These are phyloP conservation scores for Argyresthia albistria DNA, from an alignment of 2,888 invertebrate species.

Conservation along the genomic window DNA sequence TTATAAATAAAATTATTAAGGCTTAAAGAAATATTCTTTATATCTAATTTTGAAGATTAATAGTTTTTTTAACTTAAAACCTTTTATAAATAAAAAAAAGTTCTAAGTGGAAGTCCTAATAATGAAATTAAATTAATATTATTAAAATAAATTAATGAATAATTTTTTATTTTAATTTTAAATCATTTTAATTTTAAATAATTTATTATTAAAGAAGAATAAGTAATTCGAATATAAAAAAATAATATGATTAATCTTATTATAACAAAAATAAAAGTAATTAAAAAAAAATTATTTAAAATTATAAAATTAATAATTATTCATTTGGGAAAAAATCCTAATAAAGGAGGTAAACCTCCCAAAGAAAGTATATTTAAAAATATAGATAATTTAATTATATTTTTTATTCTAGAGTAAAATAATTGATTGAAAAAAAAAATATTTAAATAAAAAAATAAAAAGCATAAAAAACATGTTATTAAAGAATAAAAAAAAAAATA, in stretches of 20 bases:
- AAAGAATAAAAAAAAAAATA: constrained; percentile 59
- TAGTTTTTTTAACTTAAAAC: constrained; percentile 75
- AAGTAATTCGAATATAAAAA: constrained; percentile 69
- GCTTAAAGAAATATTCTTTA: constrained; percentile 70
- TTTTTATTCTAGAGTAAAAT: constrained; percentile 46
- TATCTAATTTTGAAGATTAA: constrained; percentile 76
- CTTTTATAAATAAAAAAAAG: constrained; percentile 52
- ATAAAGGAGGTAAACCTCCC: constrained; percentile 72
- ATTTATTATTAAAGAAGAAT: constrained; percentile 57
- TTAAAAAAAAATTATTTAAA: constrained; percentile 41
- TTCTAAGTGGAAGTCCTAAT: constrained; percentile 39
- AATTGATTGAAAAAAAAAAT: constrained; percentile 65
- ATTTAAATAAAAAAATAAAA: constrained; percentile 58
- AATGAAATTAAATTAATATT: constrained; percentile 34
- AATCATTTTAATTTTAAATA: constrained; percentile 60
- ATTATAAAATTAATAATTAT: constrained; percentile 67
- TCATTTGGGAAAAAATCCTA: constrained; percentile 77
- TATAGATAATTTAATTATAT: constrained; percentile 58
- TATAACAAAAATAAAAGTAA: constrained; percentile 59
- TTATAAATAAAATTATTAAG: constrained; percentile 51
- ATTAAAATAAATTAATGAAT: constrained; percentile 25
- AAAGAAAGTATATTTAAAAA: constrained; percentile 69
- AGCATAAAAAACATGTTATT: constrained; percentile 52
- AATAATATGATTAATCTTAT: constrained; percentile 68
- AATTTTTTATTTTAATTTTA: constrained; percentile 44